phyloP scores from a whole-genome alignment of 2,113 vertebrate genomes.

The Xenus cinereus region DNA sequence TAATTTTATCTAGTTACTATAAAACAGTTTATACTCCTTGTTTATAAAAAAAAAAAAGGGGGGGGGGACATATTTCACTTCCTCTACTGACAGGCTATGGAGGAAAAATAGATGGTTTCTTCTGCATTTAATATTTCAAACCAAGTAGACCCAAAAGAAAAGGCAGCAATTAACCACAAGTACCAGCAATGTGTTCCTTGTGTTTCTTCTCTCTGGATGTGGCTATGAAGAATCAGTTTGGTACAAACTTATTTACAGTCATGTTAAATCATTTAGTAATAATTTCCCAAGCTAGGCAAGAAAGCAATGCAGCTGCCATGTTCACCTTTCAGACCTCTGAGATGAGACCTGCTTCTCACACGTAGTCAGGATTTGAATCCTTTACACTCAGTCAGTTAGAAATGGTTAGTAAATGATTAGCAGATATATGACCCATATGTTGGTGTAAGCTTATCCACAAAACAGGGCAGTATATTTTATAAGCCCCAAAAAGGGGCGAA shows the following conservation, averaged over 20 bases:
- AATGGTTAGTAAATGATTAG: neutral
- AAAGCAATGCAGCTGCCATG: neutral
- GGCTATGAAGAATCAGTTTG: neutral
- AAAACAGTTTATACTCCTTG: conserved; percentile 46
- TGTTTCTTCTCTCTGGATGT: neutral
- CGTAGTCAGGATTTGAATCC: neutral
- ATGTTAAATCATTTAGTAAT: neutral
- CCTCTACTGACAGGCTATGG: conserved; percentile 46
- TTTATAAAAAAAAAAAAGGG: neutral
- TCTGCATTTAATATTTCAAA: conserved; percentile 59
- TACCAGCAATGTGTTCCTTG: neutral
- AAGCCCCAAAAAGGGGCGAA: neutral
- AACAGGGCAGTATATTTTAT: neutral
- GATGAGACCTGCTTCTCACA: neutral
- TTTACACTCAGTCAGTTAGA: neutral
- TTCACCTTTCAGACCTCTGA: neutral
- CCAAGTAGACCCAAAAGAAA: conserved; percentile 38
- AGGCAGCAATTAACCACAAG: conserved; percentile 70
- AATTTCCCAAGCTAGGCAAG: neutral
- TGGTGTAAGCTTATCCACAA: neutral
- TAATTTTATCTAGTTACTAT: conserved; percentile 46
- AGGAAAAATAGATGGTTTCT: conserved; percentile 53
- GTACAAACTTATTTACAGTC: neutral
- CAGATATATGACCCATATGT: neutral
- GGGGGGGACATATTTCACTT: neutral